Conservation (phyloP, 2,113 vertebrate genomes). For the Scolopax mira region DNA sequence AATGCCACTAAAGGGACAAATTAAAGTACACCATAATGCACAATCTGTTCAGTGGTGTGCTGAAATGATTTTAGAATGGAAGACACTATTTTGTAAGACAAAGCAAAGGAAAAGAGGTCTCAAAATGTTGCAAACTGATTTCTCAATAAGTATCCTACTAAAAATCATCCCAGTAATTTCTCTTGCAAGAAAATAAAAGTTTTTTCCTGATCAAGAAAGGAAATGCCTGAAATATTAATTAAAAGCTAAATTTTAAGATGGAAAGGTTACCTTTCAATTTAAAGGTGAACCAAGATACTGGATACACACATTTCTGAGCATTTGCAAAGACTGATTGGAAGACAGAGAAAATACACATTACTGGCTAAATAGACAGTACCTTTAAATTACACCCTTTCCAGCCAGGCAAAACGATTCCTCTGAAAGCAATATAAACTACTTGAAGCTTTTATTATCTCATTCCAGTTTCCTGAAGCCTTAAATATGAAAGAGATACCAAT, state of each 20-base stretch:
- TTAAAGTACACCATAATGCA: neutral
- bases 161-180: neutral
- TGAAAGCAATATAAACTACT: neutral
- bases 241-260: neutral
- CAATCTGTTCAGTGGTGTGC: neutral
- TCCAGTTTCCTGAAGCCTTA: neutral
- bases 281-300: neutral
- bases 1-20: neutral
- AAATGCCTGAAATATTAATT: neutral
- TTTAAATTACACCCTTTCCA: neutral
- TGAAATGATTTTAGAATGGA: neutral
- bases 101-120: neutral
- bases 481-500: neutral
- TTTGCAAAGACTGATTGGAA: neutral
- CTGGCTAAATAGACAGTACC: neutral
- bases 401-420: neutral
- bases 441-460: neutral
- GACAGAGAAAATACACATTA: neutral
- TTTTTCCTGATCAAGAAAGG: neutral
- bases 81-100: neutral
- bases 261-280: neutral
- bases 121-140: neutral
- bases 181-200: neutral
- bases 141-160: neutral
- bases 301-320: neutral